Evolutionary conservation across 2,888 invertebrate species (phyloP).

Genomic region (Crioceris asparagi): DNA sequence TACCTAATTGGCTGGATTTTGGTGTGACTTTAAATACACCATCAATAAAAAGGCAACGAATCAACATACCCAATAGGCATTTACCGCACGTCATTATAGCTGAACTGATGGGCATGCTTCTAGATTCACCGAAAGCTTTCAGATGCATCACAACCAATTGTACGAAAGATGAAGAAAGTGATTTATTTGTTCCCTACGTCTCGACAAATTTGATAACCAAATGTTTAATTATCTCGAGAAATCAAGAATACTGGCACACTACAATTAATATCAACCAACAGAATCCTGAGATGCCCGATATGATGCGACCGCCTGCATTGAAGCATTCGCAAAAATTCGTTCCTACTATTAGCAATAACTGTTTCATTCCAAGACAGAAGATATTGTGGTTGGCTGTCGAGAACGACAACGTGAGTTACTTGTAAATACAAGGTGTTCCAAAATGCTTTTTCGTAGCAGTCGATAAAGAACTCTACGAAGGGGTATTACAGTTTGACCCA

Average conservation of each 20-base stretch:
- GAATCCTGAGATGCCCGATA: constrained; percentile 25
- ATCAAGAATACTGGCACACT: constrained; percentile 52
- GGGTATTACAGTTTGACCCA: too few species aligned
- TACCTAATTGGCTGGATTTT: constrained; percentile 51
- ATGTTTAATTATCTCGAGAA: constrained; percentile 50
- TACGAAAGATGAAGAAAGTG: constrained; percentile 25
- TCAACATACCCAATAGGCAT: constrained; percentile 39
- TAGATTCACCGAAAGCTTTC: constrained; percentile 40
- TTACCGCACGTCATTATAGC: constrained; percentile 37
- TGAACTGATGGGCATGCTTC: constrained; percentile 43
- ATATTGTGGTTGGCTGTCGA: constrained; percentile 48
- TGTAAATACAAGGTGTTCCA: constrained; percentile 2
- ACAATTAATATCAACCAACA: constrained; percentile 31
- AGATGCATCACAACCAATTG: constrained; percentile 36
- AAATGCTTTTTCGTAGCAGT: too few species aligned
- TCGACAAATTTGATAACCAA: constrained; percentile 35
- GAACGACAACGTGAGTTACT: constrained; percentile 43
- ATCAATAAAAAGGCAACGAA: constrained; percentile 45
- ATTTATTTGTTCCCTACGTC: constrained; percentile 37
- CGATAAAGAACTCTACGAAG: too few species aligned
- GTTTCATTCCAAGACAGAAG: constrained; percentile 53
- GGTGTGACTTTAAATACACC: constrained; percentile 46
- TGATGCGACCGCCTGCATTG: constrained; percentile 27
- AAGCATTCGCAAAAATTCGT: constrained; percentile 42
- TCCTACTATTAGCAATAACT: constrained; percentile 31